Evolutionary conservation across 1,140 invertebrate genomes (phyloP), one percentile per base, ranked within the genome.

Genomic region (Drosophila subobscura): DNA sequence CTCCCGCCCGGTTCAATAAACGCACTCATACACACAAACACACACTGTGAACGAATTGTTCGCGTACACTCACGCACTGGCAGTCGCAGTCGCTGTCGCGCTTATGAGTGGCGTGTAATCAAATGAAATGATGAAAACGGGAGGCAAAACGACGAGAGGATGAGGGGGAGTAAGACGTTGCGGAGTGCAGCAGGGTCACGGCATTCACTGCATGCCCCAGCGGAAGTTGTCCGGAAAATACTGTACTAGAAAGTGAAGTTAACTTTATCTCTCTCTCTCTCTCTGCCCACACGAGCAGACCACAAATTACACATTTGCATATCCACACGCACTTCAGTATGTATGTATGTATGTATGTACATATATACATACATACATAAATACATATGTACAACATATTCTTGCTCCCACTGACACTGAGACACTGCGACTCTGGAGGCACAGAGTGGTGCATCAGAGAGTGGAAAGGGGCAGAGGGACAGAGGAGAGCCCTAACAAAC

Each of bases 41-140:
- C 23, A 49, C 53, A 70, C 22, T 33, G 51, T n/a, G 40, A 40
- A 16, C 22, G 70, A 54, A 72, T 72, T 61, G 58, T 55, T 72
- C 47, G 49, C 42, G 75, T 75, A 76, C 44, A 76, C 55, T 75
- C 70, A 75, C 70, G 70, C 72, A 75, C 40, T 72, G n/a, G n/a
- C 29, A 10, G 29, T 33, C 29, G 0, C 29, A 10, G 33, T 37
- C 33, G 33, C 33, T 12, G 33, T 37, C 72, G 40, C 72, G 60
- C 60, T 76, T 75, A 75, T 76, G 72, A 76, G 63, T 75, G 72
- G 72, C 72, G 71, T 66, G 63, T 66, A 76, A 76, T 76, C 72
- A 76, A 76, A 76, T 76, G 50, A 76, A 74, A 66, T 73, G 72
- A 75, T 67, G 72, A 75, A 74, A 74, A 73, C 42, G 37, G 52